Conservation (phyloP, 2,113 vertebrate genomes). For the Cariama cristata region DNA sequence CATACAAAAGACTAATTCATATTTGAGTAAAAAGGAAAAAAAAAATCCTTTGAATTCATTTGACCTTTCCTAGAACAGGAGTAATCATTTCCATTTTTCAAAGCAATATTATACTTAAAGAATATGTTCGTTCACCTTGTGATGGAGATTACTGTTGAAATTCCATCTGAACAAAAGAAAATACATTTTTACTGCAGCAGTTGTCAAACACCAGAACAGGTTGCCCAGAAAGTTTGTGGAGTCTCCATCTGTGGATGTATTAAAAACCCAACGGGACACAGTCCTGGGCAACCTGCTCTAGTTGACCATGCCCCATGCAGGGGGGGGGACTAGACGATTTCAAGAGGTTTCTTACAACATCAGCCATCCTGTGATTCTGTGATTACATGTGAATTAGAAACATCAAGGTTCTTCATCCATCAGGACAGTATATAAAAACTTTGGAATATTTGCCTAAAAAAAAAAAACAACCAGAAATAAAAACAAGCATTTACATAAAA, state of each 20-base stretch:
- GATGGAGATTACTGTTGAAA: not conserved
- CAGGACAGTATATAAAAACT: not conserved
- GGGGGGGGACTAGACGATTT: not conserved
- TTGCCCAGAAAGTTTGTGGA: not conserved
- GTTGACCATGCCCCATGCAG: not conserved
- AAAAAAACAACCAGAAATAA: not conserved
- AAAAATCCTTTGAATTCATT: not conserved
- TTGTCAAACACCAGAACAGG: not conserved
- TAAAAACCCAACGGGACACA: not conserved
- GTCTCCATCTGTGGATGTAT: not conserved
- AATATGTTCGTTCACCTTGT: not conserved
- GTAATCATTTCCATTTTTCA: not conserved
- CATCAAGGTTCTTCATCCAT: not conserved
- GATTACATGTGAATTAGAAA: not conserved
- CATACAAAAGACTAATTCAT: not conserved
- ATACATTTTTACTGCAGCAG: not conserved
- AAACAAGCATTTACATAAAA: not conserved
- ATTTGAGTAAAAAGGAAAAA: not conserved
- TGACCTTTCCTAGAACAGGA: not conserved
- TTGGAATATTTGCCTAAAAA: not conserved
- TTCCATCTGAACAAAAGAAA: not conserved
- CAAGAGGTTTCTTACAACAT: not conserved
- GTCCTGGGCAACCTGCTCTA: not conserved
- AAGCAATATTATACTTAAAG: not conserved
- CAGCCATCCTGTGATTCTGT: not conserved